These are phyloP conservation scores for Tribolium castaneum DNA, from an alignment of 1,140 invertebrate species.

Conservation along the genomic window DNA sequence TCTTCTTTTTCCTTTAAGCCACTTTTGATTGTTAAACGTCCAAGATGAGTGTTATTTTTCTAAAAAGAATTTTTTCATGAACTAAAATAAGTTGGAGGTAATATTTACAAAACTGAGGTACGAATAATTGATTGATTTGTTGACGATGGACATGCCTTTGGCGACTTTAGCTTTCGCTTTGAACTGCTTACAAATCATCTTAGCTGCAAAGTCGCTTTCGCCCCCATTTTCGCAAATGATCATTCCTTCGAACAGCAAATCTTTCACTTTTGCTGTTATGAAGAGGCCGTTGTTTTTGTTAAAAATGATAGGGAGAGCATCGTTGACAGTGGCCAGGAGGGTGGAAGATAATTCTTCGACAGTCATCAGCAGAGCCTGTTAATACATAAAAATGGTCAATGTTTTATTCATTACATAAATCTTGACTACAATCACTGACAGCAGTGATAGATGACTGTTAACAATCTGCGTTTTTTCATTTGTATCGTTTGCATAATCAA, in stretches of 20 bases:
- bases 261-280: constrained; percentile 49
- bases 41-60: constrained; percentile 66
- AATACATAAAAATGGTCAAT: background rate
- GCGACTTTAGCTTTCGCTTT: constrained; percentile 31
- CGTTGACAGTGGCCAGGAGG: constrained; percentile 43
- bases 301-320: constrained; percentile 46
- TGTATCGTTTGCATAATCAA: too few relatives aligned
- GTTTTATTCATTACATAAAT: too few relatives aligned
- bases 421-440: too few relatives aligned
- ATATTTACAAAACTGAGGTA: constrained; percentile 50
- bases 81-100: background rate
- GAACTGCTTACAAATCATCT: constrained; percentile 49
- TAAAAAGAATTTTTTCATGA: constrained; percentile 47
- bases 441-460: too few relatives aligned
- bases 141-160: constrained; percentile 48
- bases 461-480: too few relatives aligned
- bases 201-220: constrained; percentile 45
- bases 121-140: constrained; percentile 48
- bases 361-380: constrained; percentile 43
- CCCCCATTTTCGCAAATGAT: constrained; percentile 51
- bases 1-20: constrained; percentile 59
- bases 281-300: constrained; percentile 51
- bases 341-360: constrained; percentile 45
- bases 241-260: constrained; percentile 52
- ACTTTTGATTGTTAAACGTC: constrained; percentile 62